Percentiles rank a stretch among this genome's conserved stretches.
These are phyloP conservation scores for Zosterops hypoxanthus DNA, from an alignment of 2,113 vertebrate species.

Conservation along the genomic window DNA sequence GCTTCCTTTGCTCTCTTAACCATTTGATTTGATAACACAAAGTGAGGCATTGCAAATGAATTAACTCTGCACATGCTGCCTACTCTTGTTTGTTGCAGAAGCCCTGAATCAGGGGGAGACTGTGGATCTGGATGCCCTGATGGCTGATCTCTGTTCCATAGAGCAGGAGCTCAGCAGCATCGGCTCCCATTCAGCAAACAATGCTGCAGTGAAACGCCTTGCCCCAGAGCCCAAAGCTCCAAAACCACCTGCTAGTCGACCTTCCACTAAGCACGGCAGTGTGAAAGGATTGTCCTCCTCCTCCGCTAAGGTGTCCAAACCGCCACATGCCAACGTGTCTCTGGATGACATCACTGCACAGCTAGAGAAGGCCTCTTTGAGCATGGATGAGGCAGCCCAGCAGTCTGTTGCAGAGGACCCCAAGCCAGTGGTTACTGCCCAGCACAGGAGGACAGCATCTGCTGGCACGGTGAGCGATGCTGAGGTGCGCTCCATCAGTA, in stretches of 20 bases:
- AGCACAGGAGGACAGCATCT: constrained; percentile 90
- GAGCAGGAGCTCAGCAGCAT: constrained; percentile 95
- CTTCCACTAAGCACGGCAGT: constrained; percentile 80
- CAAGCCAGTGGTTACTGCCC: constrained; percentile 76
- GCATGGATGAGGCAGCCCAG: constrained; percentile 97
- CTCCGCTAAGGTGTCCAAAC: constrained; percentile 70
- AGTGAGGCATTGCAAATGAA: not conserved
- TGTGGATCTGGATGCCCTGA: constrained; percentile 96
- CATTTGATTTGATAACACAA: not conserved
- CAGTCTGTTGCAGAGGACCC: constrained; percentile 81
- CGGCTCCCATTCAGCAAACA: constrained; percentile 84
- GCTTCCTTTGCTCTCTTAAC: not conserved
- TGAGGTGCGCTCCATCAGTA: constrained; percentile 85
- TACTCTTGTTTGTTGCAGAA: constrained; percentile 80
- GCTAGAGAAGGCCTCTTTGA: constrained; percentile 94
- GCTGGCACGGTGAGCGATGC: constrained; percentile 91
- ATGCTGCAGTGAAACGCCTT: constrained; percentile 76
- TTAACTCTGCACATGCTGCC: not conserved
- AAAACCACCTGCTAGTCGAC: constrained; percentile 77
- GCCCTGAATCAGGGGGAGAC: constrained; percentile 94
- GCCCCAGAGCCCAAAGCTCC: constrained; percentile 82
- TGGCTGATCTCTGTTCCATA: constrained; percentile 98
- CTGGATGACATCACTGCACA: constrained; percentile 97
- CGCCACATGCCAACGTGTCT: constrained; percentile 86
- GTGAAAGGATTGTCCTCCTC: constrained; percentile 78